Evolutionary conservation across 2,797 vertebrate species (phyloP), one percentile per base, ranked within the genome.

Genomic region (Emys orbicularis): DNA sequence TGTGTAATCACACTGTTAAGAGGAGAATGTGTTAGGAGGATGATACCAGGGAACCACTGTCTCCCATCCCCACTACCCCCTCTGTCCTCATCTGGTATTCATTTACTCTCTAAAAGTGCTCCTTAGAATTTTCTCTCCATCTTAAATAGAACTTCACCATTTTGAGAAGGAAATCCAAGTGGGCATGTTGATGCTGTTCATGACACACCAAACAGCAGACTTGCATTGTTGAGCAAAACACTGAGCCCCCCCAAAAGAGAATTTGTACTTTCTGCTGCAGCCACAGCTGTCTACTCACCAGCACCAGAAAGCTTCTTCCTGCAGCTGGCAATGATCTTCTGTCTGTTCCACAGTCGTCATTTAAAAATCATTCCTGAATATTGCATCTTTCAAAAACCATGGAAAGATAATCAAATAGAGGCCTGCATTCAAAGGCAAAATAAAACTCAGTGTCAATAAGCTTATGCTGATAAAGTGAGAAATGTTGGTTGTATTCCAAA

Each of bases 141-240:
- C 11, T 65, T 61, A 85, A 79, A 31, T 8, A 85, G 2, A 29
- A 89, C 13, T 56, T 2, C 79, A 10, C 8, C 2, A 44, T 72
- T 61, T 57, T 68, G 49, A 81, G 6, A 4, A 44, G 9, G 79
- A 88, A 84, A 31, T 19, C 11, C 4, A 18, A 0, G 4, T 21
- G 86, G 41, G 9, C n/a, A 59, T 90, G 87, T 96, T 25, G 31
- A 95, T 52, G 47, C 8, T 84, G 11, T 89, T 74, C 68, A 92
- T 29, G 41, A 47, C 47, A 54, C 1, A 86, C 57, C 72, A 84
- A 52, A 53, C 31, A 83, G 25, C 3, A 84, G 82, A 74, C 56
- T 65, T 91, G 68, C 57, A 25, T 27, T 37, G 27, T 6, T 15
- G 21, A 77, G 21, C 25, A 65, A 0, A 21, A 13, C 50, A n/a